Percentiles rank a stretch among this genome's conserved stretches.
Evolutionary conservation across 2,888 invertebrate species (phyloP).

Genomic region (Ornithoptera priamus): DNA sequence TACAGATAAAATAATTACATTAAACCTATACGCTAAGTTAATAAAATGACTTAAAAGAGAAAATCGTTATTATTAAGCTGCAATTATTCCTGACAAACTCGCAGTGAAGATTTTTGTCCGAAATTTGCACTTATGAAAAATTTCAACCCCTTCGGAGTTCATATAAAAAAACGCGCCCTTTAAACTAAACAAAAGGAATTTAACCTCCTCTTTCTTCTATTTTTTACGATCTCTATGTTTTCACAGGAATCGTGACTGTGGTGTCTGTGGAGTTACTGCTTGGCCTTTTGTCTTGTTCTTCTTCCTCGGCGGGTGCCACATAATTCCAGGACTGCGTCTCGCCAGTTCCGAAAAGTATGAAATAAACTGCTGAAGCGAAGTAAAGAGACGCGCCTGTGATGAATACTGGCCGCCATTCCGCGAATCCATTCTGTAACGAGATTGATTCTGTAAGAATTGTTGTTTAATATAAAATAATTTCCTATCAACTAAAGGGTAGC

Average conservation of each 20-base stretch:
- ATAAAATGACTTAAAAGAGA: neutral
- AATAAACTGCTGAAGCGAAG: slow-evolving; percentile 84
- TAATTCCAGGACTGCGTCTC: slow-evolving; percentile 87
- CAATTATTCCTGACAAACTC: neutral
- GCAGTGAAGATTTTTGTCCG: neutral
- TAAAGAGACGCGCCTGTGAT: slow-evolving; percentile 86
- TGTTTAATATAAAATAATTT: neutral
- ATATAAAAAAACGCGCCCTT: neutral
- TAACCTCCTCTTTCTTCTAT: neutral
- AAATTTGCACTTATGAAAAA: neutral
- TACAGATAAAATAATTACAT: slow-evolving; percentile 8
- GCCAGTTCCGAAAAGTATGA: slow-evolving; percentile 85
- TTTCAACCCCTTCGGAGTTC: neutral
- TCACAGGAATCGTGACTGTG: slow-evolving; percentile 62
- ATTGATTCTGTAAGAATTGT: too few species aligned
- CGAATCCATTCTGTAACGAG: slow-evolving; percentile 84
- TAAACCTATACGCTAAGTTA: neutral
- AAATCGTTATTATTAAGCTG: neutral
- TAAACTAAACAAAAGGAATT: neutral
- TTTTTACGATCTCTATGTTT: slow-evolving; percentile 47
- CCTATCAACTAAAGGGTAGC: too few species aligned
- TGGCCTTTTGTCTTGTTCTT: slow-evolving; percentile 56
- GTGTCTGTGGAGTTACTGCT: slow-evolving; percentile 53
- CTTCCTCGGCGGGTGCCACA: slow-evolving; percentile 51
- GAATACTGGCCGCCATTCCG: slow-evolving; percentile 87